Percentiles rank a stretch among this genome's conserved stretches.
phyloP scores from a whole-genome alignment of 1,140 invertebrate genomes.

The Probaryconus sp. region DNA sequence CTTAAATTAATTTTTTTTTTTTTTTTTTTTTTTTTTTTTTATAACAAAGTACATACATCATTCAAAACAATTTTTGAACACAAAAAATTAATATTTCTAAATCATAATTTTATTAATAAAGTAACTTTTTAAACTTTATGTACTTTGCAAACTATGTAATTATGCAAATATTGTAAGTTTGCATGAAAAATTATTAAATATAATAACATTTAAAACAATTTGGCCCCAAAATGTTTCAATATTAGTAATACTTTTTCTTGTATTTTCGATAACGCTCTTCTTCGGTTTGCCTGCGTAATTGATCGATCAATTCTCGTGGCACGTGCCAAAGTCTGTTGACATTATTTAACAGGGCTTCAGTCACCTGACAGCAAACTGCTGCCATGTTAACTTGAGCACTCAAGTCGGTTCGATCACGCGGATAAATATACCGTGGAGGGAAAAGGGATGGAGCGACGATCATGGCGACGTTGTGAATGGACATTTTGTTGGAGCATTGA shows the following conservation, averaged over 20 bases:
- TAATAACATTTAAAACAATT: too few species aligned
- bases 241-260: constrained; percentile 73
- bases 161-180: too few species aligned
- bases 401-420: constrained; percentile 78
- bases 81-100: too few species aligned
- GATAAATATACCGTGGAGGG: constrained; percentile 84
- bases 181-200: too few species aligned
- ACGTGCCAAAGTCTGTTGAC: constrained; percentile 88
- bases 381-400: constrained; percentile 88
- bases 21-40: too few species aligned
- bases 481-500: constrained; percentile 91
- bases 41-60: too few species aligned
- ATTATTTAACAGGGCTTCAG: constrained; percentile 87
- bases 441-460: constrained; percentile 95
- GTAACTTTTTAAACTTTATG: too few species aligned
- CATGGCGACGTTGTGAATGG: constrained; percentile 93
- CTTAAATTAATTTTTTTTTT: too few species aligned
- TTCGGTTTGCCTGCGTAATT: constrained; percentile 82
- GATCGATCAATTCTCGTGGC: constrained; percentile 83
- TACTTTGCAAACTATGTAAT: too few species aligned
- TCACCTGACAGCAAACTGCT: constrained; percentile 88
- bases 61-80: too few species aligned
- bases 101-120: too few species aligned
- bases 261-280: constrained; percentile 77
- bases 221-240: too few species aligned